phyloP scores from a whole-genome alignment of 2,113 vertebrate species.

The Petromus typicus region DNA sequence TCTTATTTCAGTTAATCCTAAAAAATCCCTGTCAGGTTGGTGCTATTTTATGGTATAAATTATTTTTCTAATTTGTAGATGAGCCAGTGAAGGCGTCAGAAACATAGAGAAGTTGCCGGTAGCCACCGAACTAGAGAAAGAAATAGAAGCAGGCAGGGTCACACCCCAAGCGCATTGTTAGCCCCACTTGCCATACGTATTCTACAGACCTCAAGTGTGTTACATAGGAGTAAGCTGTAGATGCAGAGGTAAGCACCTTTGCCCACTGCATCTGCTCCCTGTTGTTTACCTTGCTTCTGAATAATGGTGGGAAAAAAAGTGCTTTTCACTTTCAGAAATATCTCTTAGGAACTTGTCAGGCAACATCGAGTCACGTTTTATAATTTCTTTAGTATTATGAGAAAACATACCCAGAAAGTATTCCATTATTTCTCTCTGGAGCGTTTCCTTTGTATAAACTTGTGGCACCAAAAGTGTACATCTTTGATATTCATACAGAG shows the following conservation, averaged over 20 bases:
- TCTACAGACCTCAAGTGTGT: not conserved
- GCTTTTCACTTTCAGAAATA: not conserved
- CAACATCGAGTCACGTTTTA: not conserved
- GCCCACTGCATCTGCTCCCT: not conserved
- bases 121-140: not conserved
- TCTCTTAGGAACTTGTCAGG: not conserved
- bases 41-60: not conserved
- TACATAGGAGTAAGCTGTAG: not conserved
- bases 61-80: not conserved
- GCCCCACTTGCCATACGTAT: not conserved
- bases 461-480: not conserved
- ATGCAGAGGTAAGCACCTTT: not conserved
- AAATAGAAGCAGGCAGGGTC: not conserved
- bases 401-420: not conserved
- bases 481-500: not conserved
- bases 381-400: not conserved
- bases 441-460: conserved; percentile 6
- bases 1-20: not conserved
- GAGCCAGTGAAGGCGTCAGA: not conserved
- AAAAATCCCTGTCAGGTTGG: not conserved
- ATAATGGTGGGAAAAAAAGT: not conserved
- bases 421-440: not conserved
- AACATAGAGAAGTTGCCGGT: not conserved
- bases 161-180: not conserved
- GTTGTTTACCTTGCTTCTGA: not conserved